Evolutionary conservation across 2,888 invertebrate genomes (phyloP), one percentile per base, ranked within the genome.

Genomic region (Cartodere bifasciata): DNA sequence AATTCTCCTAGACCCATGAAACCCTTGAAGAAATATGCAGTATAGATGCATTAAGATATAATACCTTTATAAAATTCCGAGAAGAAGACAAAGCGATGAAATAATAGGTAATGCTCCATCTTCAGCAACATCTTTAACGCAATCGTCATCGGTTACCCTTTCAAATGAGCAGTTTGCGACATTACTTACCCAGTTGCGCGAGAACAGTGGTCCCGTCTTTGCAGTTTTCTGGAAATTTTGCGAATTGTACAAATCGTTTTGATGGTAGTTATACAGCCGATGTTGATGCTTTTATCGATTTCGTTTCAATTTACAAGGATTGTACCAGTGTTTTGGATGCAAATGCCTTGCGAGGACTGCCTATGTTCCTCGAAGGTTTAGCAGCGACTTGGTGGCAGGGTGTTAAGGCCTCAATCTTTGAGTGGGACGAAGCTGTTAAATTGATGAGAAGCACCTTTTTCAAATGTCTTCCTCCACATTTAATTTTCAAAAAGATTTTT

Each of bases 321-420:
- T 36, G 36, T 20, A 21, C 30, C 6, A 37, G 31, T 14, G 27
- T 36, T 7, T 24, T 25, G 6, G 32, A 36, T 16, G 30, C 7
- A 4, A 36, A 35, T 16, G 36, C 36, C 16, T 23, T 36, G 25
- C 21, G 21, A n/a, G 36, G 29, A 13, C 15, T 37, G 17, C 17
- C 36, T 4, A 36, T 36, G 31, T 28, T 36, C 12, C 20, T 36
- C 9, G 23, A 23, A n/a, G 29, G 28, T 21, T 13, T 16, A 16
- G 30, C 30, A 16, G 31, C 30, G 4, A 35, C 35, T 5, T 36
- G 31, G 35, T 36, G 35, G 35, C 30, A 36, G 20, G 35, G 30
- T 17, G 29, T 36, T 12, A 36, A 31, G 26, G 17, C 12, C 13
- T 21, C 25, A 4, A 10, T 35, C 11, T 10, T 7, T 5, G 27